A percentile compares a stretch with the other conserved stretches of the same genome.
Conservation (phyloP, 2,888 invertebrate genomes). For the Lasioglossum oenotherae region DNA sequence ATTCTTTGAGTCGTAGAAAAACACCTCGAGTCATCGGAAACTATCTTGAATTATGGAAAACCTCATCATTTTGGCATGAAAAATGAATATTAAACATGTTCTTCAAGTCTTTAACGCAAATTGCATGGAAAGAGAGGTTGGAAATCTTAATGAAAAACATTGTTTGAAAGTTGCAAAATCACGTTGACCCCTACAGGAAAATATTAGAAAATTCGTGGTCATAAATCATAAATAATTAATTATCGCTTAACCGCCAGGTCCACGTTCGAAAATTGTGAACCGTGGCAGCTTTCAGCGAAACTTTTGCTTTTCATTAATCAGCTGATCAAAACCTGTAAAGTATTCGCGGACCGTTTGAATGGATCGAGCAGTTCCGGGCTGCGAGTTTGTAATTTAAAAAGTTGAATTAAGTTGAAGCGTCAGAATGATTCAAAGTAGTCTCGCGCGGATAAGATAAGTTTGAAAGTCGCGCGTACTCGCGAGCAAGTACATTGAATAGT, state of each 20-base stretch:
- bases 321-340: conserved; percentile 1
- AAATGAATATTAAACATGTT: not conserved
- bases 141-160: not conserved
- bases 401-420: not conserved
- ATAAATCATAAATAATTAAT: not conserved
- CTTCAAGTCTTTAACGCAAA: not conserved
- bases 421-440: conserved; percentile 16
- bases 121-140: not conserved
- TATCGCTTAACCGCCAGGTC: not conserved
- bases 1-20: not conserved
- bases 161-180: not conserved
- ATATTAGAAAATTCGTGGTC: not conserved
- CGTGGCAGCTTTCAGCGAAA: not conserved
- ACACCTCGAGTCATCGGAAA: not conserved
- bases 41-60: not conserved
- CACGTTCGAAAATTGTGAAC: not conserved
- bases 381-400: conserved; percentile 1
- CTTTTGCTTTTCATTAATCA: not conserved
- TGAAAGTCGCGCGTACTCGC: not conserved
- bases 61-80: no score
- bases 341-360: not conserved
- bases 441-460: conserved; percentile 23
- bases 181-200: not conserved
- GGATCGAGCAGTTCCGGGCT: not conserved
- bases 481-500: conserved; percentile 2